Percentiles rank a stretch among this genome's conserved stretches.
Evolutionary conservation across 92 coral and sea anemone species (phyloP).

Genomic region (Porites divaricata): DNA sequence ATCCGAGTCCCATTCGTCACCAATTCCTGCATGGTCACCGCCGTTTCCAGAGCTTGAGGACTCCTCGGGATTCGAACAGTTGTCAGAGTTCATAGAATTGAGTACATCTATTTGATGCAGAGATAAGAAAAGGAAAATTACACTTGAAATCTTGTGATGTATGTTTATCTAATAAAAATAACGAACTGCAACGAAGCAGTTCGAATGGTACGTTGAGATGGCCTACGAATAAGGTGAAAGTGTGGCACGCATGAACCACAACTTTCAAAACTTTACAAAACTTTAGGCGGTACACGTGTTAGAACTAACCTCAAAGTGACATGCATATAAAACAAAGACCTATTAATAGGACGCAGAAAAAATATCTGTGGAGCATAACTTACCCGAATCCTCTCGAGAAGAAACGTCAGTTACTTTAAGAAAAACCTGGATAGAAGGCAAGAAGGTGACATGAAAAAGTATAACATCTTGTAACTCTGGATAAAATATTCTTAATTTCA

Average conservation of each 20-base stretch:
- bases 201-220: too few species aligned
- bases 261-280: too few species aligned
- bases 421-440: constrained; percentile 70
- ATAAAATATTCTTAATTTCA: too few species aligned
- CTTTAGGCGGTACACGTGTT: too few species aligned
- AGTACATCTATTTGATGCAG: constrained; percentile 2
- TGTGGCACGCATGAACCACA: too few species aligned
- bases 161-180: too few species aligned
- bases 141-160: too few species aligned
- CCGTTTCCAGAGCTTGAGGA: constrained; percentile 28
- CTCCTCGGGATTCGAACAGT: constrained; percentile 17
- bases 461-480: not conserved
- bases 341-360: not conserved
- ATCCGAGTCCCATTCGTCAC: constrained; percentile 43
- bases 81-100: constrained; percentile 18
- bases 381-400: constrained; percentile 79
- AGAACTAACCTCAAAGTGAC: too few species aligned
- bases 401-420: constrained; percentile 92
- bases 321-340: not conserved
- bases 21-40: constrained; percentile 7
- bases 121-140: not conserved
- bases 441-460: not conserved
- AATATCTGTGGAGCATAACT: not conserved
- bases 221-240: too few species aligned
- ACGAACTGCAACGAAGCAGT: too few species aligned